Evolutionary conservation across 2,888 invertebrate species (phyloP).

Genomic region (Cataglyphis albicans): DNA sequence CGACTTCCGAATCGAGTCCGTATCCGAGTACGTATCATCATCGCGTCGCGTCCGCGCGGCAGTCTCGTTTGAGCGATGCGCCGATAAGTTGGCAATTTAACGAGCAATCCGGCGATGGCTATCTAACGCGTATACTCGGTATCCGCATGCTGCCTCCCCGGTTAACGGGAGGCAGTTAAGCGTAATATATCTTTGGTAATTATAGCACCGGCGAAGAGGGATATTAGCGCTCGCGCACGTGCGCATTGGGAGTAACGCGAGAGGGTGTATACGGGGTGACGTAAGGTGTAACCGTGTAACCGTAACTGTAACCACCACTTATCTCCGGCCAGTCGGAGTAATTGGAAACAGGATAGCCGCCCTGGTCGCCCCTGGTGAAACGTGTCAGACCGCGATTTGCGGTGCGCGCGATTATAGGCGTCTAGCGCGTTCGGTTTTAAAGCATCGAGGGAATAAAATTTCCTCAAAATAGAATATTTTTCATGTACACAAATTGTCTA

Average conservation of each 20-base stretch:
- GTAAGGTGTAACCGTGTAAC: slow-evolving; percentile 76
- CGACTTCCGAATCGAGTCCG: neutral
- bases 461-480: neutral
- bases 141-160: slow-evolving; percentile 59
- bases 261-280: slow-evolving; percentile 66
- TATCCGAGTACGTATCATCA: neutral
- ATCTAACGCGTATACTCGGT: slow-evolving; percentile 55
- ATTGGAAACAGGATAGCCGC: slow-evolving; percentile 79
- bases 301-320: slow-evolving; percentile 82
- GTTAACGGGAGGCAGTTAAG: slow-evolving; percentile 71
- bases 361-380: slow-evolving; percentile 41
- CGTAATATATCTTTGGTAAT: slow-evolving; percentile 79
- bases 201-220: slow-evolving; percentile 72
- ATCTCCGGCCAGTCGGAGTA: slow-evolving; percentile 74
- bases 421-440: neutral
- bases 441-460: neutral
- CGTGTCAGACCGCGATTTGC: slow-evolving; percentile 69
- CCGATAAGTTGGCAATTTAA: slow-evolving; percentile 60
- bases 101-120: slow-evolving; percentile 56
- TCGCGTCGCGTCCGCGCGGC: neutral
- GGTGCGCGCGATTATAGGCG: slow-evolving; percentile 33
- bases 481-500: neutral
- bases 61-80: slow-evolving; percentile 32
- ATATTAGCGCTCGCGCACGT: slow-evolving; percentile 67
- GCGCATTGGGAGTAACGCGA: slow-evolving; percentile 68